Evolutionary conservation across 1,140 invertebrate genomes (phyloP), one percentile per base, ranked within the genome.

Genomic region (Aleiodes sp.): DNA sequence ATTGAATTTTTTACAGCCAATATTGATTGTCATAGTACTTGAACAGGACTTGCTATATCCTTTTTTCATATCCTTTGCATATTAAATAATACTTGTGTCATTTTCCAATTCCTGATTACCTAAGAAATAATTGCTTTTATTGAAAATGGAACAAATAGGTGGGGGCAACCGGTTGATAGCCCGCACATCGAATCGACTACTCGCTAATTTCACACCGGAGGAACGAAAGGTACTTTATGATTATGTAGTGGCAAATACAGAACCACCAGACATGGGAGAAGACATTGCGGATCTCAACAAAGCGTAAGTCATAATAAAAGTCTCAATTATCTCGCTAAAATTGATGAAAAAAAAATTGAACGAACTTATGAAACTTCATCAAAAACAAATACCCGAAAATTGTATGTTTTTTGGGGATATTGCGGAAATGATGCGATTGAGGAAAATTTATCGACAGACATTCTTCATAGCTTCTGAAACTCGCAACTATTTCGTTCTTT

Each of bases 151-250:
- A 72, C 7, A 33, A 72, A 78, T 78, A 86, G 84, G 84, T 79
- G 63, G 56, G 63, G 79, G 78, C 73, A 84, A 88, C 65, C 81
- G 80, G 69, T 79, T 85, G 66, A 84, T 88, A 80, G 87, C 88
- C 60, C 82, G 81, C 71, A 89, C 88, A 61, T 86, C 87, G 16
- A 78, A 88, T 75, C 85, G 88, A 64, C 76, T 88, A 65, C 74
- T 85, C 19, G 76, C 84, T 75, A 87, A 88, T 72, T 89, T 87
- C 68, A 88, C 87, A 6, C 61, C 74, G 0, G 87, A 89, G 73
- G 88, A 89, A 73, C 82, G 87, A 12, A 81, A 77, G 74, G 81
- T 78, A 26, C 63, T 89, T 16, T 88, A 89, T 72, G 82, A 89
- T 14, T 87, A 87, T 72, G 82, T 82, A 12, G 68, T 88, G 35